A percentile compares a stretch with the other conserved stretches of the same genome.
Evolutionary conservation across 2,113 vertebrate genomes (phyloP).

Genomic region (Zingel zingel): DNA sequence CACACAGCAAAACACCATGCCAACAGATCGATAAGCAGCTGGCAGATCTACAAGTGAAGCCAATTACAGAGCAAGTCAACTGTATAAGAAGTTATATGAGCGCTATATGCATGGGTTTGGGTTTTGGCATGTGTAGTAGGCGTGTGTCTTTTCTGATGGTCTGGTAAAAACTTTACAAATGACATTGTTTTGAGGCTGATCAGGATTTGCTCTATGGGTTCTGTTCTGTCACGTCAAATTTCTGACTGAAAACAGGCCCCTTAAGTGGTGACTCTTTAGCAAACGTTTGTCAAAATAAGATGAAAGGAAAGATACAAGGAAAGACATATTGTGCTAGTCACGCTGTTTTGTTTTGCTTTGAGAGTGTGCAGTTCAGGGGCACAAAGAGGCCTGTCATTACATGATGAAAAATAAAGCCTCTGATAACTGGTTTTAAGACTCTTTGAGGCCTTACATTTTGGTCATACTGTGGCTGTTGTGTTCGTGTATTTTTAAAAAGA

Average conservation of each 20-base stretch:
- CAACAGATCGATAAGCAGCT: neutral
- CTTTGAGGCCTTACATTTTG: conserved; percentile 36
- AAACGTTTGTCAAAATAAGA: conserved; percentile 15
- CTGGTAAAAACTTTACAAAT: neutral
- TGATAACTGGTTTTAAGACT: conserved; percentile 50
- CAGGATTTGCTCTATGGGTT: neutral
- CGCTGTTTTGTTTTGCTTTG: conserved; percentile 4
- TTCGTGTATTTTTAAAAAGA: conserved; percentile 36
- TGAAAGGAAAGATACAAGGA: conserved; percentile 3
- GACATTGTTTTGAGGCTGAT: neutral
- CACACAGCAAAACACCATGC: neutral
- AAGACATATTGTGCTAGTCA: neutral
- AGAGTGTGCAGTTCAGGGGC: conserved; percentile 3
- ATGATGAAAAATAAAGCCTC: conserved; percentile 31
- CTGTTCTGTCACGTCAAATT: neutral
- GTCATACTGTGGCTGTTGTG: conserved; percentile 29
- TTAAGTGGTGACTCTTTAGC: neutral
- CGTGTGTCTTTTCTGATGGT: neutral
- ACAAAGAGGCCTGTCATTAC: conserved; percentile 54
- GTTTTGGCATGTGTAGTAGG: neutral
- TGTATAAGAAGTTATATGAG: neutral
- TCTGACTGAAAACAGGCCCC: neutral
- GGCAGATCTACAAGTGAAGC: neutral
- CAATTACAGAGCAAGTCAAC: neutral
- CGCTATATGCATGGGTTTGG: neutral